Evolutionary conservation across 2,888 invertebrate genomes (phyloP), one percentile per base, ranked within the genome.

Genomic region (Tholera decimalis): DNA sequence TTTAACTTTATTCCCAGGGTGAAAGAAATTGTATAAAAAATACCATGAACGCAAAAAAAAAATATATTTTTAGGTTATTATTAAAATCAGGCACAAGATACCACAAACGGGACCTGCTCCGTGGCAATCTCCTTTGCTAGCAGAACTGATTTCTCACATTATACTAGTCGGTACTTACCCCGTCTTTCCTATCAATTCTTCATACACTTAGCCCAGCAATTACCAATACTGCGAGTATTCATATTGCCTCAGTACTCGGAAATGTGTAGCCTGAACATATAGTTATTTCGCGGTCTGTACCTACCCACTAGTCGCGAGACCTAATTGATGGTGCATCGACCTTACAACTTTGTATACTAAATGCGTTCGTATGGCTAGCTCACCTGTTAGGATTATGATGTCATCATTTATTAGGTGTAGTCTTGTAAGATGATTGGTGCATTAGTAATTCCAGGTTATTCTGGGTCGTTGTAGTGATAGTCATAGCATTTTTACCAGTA

Each of bases 261-360:
- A 18, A 47, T 18, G 28, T 18, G 7, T 6, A 33, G 9, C 69
- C 24, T 47, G 41, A 24, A 30, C 24, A 56, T 13, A 22, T 0
- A 30, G 22, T 35, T 33, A 26, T 39, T 59, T 28, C 13, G 30
- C 26, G 4, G 18, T 13, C 0, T 46, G 41, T 71, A 51, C 46
- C 33, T 44, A 35, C 53, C 51, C 44, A 46, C 68, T 53, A 58
- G 64, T 69, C n/a, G 46, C 35, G 51, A 65, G 65, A 68, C 69
- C 60, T 77, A 68, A 77, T 73, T 68, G 59, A 65, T 68, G 22
- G 79, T 69, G 62, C 81, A 69, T 61, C 60, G 79, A 78, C 81
- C 78, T 69, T 47, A 51, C 35, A 8, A 20, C 39, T 64, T 62
- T 61, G 55, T 65, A 57, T 43, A 73, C 63, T 53, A 49, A 51